Evolutionary conservation across 2,113 vertebrate species (phyloP), one percentile per base, ranked within the genome.

Genomic region (Morphnarchus princeps): DNA sequence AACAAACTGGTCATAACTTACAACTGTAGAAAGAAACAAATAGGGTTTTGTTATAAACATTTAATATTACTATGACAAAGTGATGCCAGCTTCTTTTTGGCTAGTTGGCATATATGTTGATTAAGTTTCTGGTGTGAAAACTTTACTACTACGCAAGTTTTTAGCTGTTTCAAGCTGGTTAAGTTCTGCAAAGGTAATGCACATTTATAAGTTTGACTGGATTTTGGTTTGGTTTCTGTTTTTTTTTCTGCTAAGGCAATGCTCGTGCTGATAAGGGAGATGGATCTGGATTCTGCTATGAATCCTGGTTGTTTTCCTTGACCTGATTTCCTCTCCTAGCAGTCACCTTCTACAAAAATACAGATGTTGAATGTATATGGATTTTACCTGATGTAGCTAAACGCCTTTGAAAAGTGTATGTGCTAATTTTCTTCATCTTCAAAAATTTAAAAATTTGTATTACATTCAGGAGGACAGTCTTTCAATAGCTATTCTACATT

Each of bases 391-490:
- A 55, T 40, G 20, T 32, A 57, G 24, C 34, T 62, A 76, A 74
- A 95, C 85, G 10, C 6, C 10, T 74, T 67, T 87, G 42, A 38
- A 69, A 88, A 91, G 8, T 54, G 2, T 52, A 8, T 43, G 5
- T 70, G 13, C 29, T 78, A 40, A 25, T 58, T 19, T 54, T 24
- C 6, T 67, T 82, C 14, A 54, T 62, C 12, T 80, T 25, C 42
- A 90, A 31, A 67, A 92, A 72, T 28, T 42, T 2, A 58, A 24
- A 69, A 38, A n/a, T n/a, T 34, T 85, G 2, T 82, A 11, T 58
- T 0, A 0, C 0, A 1, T 52, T 79, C n/a, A 88, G n/a, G 36
- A 61, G 32, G 26, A 26, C 31, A 58, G 5, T 67, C 40, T 70
- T 70, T 59, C 26, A 67, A 26, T 38, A 73, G 40, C 36, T 77